These are phyloP conservation scores for Pteronura brasiliensis DNA, from an alignment of 2,113 vertebrate genomes.

Conservation along the genomic window DNA sequence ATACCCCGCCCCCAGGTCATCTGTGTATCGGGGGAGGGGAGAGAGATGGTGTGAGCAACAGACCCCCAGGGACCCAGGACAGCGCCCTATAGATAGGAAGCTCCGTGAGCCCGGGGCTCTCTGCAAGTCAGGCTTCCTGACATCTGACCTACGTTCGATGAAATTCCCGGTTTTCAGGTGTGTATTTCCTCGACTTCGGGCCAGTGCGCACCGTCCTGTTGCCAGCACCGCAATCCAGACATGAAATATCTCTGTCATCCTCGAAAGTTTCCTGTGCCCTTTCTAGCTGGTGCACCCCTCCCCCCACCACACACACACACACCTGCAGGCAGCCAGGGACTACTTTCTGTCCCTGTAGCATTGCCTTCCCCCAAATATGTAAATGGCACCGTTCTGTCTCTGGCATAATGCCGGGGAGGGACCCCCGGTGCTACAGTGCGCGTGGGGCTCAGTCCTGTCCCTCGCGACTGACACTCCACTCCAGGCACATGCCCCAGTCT, in stretches of 20 bases:
- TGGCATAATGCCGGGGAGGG: rapidly evolving
- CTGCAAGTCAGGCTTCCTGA: rapidly evolving
- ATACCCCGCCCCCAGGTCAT: neutral
- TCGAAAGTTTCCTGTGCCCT: neutral
- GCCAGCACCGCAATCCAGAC: neutral
- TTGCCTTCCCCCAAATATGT: neutral
- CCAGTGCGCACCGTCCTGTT: neutral
- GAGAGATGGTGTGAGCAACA: rapidly evolving
- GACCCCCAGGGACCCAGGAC: neutral
- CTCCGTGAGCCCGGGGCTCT: rapidly evolving
- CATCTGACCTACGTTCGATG: rapidly evolving
- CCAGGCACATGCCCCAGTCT: rapidly evolving
- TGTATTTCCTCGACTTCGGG: neutral
- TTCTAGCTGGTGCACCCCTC: neutral
- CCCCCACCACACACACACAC: too few species aligned
- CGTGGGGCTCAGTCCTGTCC: rapidly evolving
- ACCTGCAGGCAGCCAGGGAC: neutral
- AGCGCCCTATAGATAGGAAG: rapidly evolving
- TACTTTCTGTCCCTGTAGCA: neutral
- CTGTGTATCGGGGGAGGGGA: too few species aligned
- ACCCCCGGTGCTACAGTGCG: rapidly evolving
- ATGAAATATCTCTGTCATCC: rapidly evolving
- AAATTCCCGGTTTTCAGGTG: rapidly evolving
- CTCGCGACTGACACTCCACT: rapidly evolving
- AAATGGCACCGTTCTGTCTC: neutral